Evolutionary conservation across 2,888 invertebrate species (phyloP).

Genomic region (Rugalucina vietnamica): DNA sequence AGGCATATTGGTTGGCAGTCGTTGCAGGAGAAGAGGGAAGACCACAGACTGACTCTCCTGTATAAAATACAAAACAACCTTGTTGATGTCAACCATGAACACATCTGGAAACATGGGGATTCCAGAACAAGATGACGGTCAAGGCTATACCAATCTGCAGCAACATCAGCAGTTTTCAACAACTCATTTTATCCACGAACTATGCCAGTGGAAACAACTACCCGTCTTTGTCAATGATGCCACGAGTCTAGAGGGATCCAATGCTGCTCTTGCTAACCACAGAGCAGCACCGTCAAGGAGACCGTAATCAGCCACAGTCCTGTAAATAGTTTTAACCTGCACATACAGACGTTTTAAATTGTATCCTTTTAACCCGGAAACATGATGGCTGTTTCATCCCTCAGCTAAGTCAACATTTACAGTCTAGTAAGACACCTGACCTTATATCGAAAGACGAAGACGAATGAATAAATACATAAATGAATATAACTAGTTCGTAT

Average conservation of each 20-base stretch:
- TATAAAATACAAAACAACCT: slow-evolving; percentile 3
- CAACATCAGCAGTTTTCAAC: background rate
- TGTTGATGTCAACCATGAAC: slow-evolving; percentile 15
- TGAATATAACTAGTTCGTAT: too few relatives aligned
- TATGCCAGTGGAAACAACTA: slow-evolving; percentile 5
- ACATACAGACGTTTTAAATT: too few relatives aligned
- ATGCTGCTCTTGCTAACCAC: background rate
- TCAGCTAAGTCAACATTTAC: too few relatives aligned
- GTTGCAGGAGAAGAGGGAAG: background rate
- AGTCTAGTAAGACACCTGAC: too few relatives aligned
- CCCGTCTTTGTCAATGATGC: background rate
- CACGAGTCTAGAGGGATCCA: background rate
- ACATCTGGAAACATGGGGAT: background rate
- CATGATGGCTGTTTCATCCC: too few relatives aligned
- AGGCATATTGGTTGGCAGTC: background rate
- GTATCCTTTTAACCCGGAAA: too few relatives aligned
- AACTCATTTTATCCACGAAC: slow-evolving; percentile 4
- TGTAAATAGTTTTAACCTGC: too few relatives aligned
- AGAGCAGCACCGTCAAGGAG: too few relatives aligned
- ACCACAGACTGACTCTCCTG: slow-evolving; percentile 5
- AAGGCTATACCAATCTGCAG: background rate
- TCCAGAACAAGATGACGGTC: background rate
- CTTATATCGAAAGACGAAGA: too few relatives aligned
- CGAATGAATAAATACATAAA: too few relatives aligned
- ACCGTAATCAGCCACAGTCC: too few relatives aligned